These are phyloP conservation scores for Gorilla gorilla DNA, from an alignment of 2,113 vertebrate species.

Conservation along the genomic window DNA sequence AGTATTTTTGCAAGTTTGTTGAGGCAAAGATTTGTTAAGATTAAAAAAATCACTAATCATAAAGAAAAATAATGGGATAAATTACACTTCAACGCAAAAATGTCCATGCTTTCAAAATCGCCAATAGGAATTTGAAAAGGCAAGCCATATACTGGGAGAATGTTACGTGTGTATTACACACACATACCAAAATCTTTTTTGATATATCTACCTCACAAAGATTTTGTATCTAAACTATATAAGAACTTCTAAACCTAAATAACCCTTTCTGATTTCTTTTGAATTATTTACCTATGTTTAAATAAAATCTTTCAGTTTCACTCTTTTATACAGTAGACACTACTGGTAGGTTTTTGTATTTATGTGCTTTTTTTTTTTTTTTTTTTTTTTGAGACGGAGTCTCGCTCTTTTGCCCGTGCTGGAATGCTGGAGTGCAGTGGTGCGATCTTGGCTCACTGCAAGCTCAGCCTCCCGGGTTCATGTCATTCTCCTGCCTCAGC, in stretches of 20 bases:
- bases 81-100: background rate
- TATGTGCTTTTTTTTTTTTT: too few relatives aligned
- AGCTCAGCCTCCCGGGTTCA: too few relatives aligned
- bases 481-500: too few relatives aligned
- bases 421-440: too few relatives aligned
- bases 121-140: background rate
- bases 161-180: background rate
- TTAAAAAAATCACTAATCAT: background rate
- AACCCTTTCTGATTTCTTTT: background rate
- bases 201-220: background rate
- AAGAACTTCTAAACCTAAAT: background rate
- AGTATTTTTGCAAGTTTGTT: background rate
- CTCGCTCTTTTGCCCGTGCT: too few relatives aligned
- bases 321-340: background rate
- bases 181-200: too few relatives aligned
- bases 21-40: background rate
- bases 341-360: background rate
- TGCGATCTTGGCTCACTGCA: too few relatives aligned
- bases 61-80: background rate
- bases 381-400: too few relatives aligned
- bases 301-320: background rate
- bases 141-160: background rate
- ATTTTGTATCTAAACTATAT: background rate
- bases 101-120: background rate
- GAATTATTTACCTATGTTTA: background rate